phyloP scores from a whole-genome alignment of 2,888 invertebrate species.

The Itoplectis maculator region DNA sequence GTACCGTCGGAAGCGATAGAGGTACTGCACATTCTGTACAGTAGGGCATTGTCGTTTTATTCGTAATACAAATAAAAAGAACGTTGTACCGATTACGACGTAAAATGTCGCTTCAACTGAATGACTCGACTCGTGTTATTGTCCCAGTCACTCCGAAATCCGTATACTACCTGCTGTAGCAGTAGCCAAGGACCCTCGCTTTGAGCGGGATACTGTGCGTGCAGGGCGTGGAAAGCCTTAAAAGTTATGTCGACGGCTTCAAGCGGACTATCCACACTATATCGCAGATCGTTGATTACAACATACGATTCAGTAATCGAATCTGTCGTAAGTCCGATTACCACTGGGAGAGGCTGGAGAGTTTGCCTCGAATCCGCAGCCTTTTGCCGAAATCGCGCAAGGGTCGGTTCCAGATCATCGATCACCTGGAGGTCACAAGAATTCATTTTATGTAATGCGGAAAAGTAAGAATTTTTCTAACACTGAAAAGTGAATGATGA shows the following conservation, averaged over 20 bases:
- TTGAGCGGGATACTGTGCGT: background rate
- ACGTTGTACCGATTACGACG: background rate
- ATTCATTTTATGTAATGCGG: too few species aligned
- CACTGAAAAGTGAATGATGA: too few species aligned
- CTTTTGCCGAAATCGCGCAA: background rate
- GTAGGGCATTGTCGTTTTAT: constrained; percentile 10
- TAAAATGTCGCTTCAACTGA: constrained; percentile 5
- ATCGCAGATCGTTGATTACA: constrained; percentile 10
- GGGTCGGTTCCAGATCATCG: background rate
- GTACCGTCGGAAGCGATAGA: background rate
- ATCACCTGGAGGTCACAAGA: background rate
- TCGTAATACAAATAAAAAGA: background rate
- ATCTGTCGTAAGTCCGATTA: background rate
- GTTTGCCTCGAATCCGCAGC: background rate
- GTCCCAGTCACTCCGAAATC: background rate
- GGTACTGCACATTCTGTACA: constrained; percentile 4
- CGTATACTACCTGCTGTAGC: background rate
- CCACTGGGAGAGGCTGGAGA: background rate
- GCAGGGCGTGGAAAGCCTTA: constrained; percentile 9
- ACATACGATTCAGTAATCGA: constrained; percentile 2
- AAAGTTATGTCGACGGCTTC: constrained; percentile 3
- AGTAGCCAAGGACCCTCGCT: constrained; percentile 6
- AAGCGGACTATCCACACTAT: constrained; percentile 14
- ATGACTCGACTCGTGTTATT: background rate
- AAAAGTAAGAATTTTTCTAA: too few species aligned